These are phyloP conservation scores for Tachysurus fulvidraco DNA, from an alignment of 2,113 vertebrate species.

Conservation along the genomic window DNA sequence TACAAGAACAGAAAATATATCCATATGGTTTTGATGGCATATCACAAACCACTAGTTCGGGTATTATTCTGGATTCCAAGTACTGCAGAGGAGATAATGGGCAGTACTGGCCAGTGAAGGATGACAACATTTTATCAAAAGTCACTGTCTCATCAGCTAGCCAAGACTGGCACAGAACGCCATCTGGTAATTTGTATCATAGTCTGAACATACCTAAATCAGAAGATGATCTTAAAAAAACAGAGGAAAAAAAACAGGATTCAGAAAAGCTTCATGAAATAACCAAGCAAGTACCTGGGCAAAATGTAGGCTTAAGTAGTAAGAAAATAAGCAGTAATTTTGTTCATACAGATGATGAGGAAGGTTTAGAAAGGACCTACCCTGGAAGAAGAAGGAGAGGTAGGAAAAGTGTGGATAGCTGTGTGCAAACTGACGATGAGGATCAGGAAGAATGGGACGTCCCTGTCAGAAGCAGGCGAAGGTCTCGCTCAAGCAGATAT, in stretches of 20 bases:
- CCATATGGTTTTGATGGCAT: conserved; percentile 78
- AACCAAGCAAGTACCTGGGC: conserved; percentile 78
- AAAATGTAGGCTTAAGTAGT: conserved; percentile 70
- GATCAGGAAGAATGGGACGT: conserved; percentile 96
- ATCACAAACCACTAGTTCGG: conserved; percentile 76
- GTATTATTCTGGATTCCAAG: conserved; percentile 86
- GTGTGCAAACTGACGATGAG: conserved; percentile 94
- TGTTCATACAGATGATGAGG: conserved; percentile 97
- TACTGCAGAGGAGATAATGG: conserved; percentile 82
- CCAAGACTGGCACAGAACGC: conserved; percentile 78
- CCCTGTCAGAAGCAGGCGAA: conserved; percentile 83
- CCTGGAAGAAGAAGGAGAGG: conserved; percentile 81
- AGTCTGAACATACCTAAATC: conserved; percentile 76
- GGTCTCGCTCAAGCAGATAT: conserved; percentile 82
- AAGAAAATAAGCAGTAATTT: conserved; percentile 91
- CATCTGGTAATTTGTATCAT: conserved; percentile 79
- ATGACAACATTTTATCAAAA: conserved; percentile 75
- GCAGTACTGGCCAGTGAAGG: conserved; percentile 90
- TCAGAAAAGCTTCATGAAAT: conserved; percentile 78
- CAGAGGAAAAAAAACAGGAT: conserved; percentile 76
- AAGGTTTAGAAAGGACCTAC: conserved; percentile 82
- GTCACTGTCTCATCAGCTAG: conserved; percentile 72
- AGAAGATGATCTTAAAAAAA: conserved; percentile 80
- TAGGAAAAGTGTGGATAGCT: conserved; percentile 89
- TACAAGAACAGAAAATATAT: conserved; percentile 90